Evolutionary conservation across 2,113 vertebrate species (phyloP).

Genomic region (Cyphomyrus plagiostoma): DNA sequence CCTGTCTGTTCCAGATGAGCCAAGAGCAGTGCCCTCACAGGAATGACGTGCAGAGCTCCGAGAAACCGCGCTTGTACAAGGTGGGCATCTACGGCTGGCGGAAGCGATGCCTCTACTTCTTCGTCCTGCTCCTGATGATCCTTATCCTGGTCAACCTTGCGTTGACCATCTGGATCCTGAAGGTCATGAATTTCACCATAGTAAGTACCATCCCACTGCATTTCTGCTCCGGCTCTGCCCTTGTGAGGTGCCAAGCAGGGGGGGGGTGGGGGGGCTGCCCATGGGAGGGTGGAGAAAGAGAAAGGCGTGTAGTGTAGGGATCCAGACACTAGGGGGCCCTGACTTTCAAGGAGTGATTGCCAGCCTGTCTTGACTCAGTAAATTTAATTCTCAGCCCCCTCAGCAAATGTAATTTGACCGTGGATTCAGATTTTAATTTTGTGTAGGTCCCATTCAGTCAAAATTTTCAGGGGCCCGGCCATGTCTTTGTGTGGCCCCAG

Average conservation of each 20-base stretch:
- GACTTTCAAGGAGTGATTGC: neutral
- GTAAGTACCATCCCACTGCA: slow-evolving; percentile 67
- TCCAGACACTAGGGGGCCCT: neutral
- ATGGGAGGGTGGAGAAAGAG: neutral
- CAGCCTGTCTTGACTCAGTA: neutral
- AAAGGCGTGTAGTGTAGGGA: no score
- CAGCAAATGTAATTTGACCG: neutral
- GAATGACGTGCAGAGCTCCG: slow-evolving; percentile 83
- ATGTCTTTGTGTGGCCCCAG: neutral
- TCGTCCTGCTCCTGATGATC: slow-evolving; percentile 96
- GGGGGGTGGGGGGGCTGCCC: neutral
- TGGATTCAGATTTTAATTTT: neutral
- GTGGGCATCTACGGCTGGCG: slow-evolving; percentile 99
- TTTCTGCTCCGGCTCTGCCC: neutral
- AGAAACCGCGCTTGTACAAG: slow-evolving; percentile 94
- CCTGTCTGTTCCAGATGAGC: slow-evolving; percentile 77
- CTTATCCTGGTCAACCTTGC: slow-evolving; percentile 97
- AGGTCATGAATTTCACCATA: slow-evolving; percentile 99
- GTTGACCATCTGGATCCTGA: slow-evolving; percentile 99
- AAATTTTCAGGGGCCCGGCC: neutral
- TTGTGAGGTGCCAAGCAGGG: neutral
- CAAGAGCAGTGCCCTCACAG: slow-evolving; percentile 93
- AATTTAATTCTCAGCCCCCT: neutral
- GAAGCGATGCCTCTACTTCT: slow-evolving; percentile 98
- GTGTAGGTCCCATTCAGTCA: neutral